Base-by-base conservation (phyloP, 2,888 invertebrate genomes). In the Euzetes globulus region DNA sequence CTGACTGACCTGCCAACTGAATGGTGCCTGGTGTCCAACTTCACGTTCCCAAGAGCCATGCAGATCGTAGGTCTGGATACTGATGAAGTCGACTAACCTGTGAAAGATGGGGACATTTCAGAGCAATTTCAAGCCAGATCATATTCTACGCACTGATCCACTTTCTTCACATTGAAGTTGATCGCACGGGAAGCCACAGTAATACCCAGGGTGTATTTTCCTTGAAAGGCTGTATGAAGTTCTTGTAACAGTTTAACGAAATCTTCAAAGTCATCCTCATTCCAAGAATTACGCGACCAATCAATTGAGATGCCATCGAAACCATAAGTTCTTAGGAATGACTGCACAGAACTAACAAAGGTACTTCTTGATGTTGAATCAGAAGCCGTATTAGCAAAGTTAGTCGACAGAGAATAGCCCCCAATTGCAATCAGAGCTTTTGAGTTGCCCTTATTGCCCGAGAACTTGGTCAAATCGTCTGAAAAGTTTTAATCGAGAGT, bases 21-120 rank as follows among this genome's bases (percentile, higher is more conserved):
- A 29, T 1, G 65, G 72, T 37, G 72, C 58, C 1, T 25, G 22
- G 11, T 29, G 33, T 4, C 45, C 58, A 1, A 72, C 72, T n/a
- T 17, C n/a, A 1, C 17, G 29, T 15, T 45, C 47, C 72, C 72
- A 72, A 2, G 1, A 9, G 7, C 72, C 72, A n/a, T 52, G 47
- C 1, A 33, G 37, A n/a, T 72, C 72, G 22, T 29, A 45, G 22
- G 72, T 45, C 22, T 55, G 52, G 17, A 72, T 63, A 63, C 3
- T 52, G n/a, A 72, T 55, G 22, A 72, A 72, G 29, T 72, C 72
- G 15, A 72, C 63, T 19, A 27, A 72, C 1, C 60, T 52, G 29
- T 58, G 65, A n/a, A 71, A 29, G 19, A 11, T 29, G 7, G 7
- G 33, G n/a, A n/a, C n/a, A 71, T 41, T 41, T 6, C 7, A 41